Base-by-base conservation (phyloP, 2,113 vertebrate genomes). In the Bujurquina vittata region DNA sequence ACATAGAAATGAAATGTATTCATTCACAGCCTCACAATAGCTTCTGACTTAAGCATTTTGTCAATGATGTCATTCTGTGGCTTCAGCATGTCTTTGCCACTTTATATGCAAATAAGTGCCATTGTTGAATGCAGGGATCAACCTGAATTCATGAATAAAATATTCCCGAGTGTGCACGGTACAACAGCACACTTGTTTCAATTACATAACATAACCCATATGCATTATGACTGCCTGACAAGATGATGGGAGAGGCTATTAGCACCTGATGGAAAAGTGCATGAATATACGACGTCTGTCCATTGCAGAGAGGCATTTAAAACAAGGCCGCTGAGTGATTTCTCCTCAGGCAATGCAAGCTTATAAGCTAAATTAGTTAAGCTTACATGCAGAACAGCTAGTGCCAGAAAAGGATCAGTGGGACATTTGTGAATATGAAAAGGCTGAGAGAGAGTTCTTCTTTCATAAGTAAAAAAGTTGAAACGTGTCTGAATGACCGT, bases 91-190 rank as follows among this genome's bases (percentile, higher is more conserved):
- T 88, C 76, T 65, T n/a, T 55, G 35, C 85, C 90, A 94, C 91
- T 95, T 91, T 95, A 93, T 94, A 95, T 95, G 94, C 91, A 94
- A 94, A 95, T 94, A 62, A 89, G 58, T 26, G 72, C 46, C 76
- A 84, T 86, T 87, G 87, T 77, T 63, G 69, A 91, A 90, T 54
- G 77, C 82, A 77, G 80, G 87, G 46, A 93, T 94, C 91, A 93
- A 91, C 87, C 78, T 79, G 85, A 78, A 85, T 43, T 87, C 92
- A 95, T 94, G 89, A 94, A 92, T 90, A 90, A 89, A 88, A 91
- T 75, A 94, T 91, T 77, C 29, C 23, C 46, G 67, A 2, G 60
- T 17, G 20, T 37, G 60, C 84, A 56, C 35, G 7, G 75, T 54
- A 33, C 72, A 77, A 82, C 69, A 43, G 65, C 82, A 40, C 59